Evolutionary conservation across 2,888 invertebrate genomes (phyloP).

Genomic region (Brachylomia viminalis): DNA sequence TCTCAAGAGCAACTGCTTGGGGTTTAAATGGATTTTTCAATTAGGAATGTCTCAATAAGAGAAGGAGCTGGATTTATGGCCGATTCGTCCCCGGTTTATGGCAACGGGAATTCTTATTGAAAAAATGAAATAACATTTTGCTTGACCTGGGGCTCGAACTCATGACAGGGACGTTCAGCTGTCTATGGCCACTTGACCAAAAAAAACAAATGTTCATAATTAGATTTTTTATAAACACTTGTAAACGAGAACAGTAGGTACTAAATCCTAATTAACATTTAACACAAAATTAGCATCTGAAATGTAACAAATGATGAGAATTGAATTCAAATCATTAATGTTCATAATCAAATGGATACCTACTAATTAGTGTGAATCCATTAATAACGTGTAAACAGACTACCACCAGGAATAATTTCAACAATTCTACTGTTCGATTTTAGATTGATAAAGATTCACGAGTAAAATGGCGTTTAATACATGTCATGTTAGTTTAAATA

Average conservation of each 20-base stretch:
- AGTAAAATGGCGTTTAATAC: not conserved
- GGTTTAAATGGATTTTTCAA: not conserved
- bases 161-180: not conserved
- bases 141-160: not conserved
- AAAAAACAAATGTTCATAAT: not conserved
- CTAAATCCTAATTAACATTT: not conserved
- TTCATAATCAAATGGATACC: constrained; percentile 43
- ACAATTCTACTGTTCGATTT: constrained; percentile 6
- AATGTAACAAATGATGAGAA: constrained; percentile 32
- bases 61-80: too few species aligned
- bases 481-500: not conserved
- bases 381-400: constrained; percentile 39
- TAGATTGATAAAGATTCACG: not conserved
- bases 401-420: constrained; percentile 10
- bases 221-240: not conserved
- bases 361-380: constrained; percentile 41
- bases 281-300: constrained; percentile 22
- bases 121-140: not conserved
- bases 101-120: not conserved
- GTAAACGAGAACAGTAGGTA: not conserved
- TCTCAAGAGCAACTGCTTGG: not conserved
- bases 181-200: too few species aligned
- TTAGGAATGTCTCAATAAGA: not conserved
- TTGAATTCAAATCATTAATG: constrained; percentile 31
- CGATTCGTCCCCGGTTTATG: not conserved